Conservation (phyloP, 1,140 invertebrate genomes). For the Mya arenaria region DNA sequence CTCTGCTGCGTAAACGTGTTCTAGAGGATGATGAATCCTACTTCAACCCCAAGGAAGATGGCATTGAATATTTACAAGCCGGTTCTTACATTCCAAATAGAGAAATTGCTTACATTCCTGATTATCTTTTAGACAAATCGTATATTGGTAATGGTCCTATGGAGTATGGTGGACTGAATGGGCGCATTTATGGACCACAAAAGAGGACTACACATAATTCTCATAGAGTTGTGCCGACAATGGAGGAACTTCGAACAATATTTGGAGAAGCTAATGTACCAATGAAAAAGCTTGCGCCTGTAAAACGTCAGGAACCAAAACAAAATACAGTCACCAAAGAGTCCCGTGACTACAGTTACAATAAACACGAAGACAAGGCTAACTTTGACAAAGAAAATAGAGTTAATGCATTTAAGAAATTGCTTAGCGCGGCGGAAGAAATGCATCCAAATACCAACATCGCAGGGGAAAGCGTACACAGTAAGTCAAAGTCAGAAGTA, state of each 20-base stretch:
- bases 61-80: too few species aligned
- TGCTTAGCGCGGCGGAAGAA: slow-evolving; percentile 9
- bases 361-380: neutral
- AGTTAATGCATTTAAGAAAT: neutral
- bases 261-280: slow-evolving; percentile 46
- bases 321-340: neutral
- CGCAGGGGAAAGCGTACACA: neutral
- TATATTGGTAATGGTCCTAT: neutral
- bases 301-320: slow-evolving; percentile 13
- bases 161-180: neutral
- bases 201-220: slow-evolving; percentile 39
- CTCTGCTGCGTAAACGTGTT: neutral
- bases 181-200: slow-evolving; percentile 4
- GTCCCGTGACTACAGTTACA: neutral
- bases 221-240: slow-evolving; percentile 20
- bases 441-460: neutral
- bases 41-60: slow-evolving; percentile 17
- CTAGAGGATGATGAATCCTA: slow-evolving; percentile 8
- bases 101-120: too few species aligned
- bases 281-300: slow-evolving; percentile 23
- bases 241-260: slow-evolving; percentile 11
- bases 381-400: neutral
- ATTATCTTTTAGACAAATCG: too few species aligned
- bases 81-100: too few species aligned
- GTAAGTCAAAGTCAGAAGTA: too few species aligned